phyloP scores from a whole-genome alignment of 64 coral and sea anemone species.

The Dendronephthya gigantea region DNA sequence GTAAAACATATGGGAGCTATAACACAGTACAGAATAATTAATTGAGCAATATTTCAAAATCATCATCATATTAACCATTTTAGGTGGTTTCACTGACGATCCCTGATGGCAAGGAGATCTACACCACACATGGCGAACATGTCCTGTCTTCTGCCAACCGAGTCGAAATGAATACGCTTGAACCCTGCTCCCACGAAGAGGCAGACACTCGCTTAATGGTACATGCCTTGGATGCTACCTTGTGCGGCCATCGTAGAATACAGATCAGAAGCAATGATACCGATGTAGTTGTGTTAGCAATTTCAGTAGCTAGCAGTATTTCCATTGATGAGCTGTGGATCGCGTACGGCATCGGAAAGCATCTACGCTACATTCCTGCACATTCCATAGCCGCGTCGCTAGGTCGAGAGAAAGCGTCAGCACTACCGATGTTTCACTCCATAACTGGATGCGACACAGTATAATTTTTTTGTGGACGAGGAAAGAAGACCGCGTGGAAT shows the following conservation, averaged over 20 bases:
- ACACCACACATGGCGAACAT: conserved; percentile 10
- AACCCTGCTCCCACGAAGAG: conserved; percentile 29
- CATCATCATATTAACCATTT: conserved; percentile 26
- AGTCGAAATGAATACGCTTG: not conserved
- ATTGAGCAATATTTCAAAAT: not conserved
- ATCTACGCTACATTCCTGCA: conserved; percentile 8
- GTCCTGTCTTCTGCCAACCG: not conserved
- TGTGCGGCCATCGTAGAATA: not conserved
- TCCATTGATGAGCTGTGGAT: not conserved
- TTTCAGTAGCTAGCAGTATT: conserved; percentile 18
- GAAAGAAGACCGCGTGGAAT: conserved; percentile 45
- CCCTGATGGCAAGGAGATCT: conserved; percentile 40
- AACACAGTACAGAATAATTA: conserved; percentile 17
- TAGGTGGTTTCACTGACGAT: conserved; percentile 22
- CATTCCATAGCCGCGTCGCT: conserved; percentile 27
- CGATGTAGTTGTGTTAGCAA: conserved; percentile 18
- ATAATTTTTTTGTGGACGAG: conserved; percentile 32
- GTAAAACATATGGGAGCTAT: conserved; percentile 1
- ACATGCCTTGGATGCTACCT: conserved; percentile 16
- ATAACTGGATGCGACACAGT: conserved; percentile 45
- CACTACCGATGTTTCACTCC: conserved; percentile 36
- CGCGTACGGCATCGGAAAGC: not conserved
- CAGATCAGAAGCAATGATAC: conserved; percentile 21
- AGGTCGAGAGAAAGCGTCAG: conserved; percentile 16
- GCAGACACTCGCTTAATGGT: conserved; percentile 21